These are phyloP conservation scores for Drosophila pandora DNA, from an alignment of 1,140 invertebrate genomes.

Conservation along the genomic window DNA sequence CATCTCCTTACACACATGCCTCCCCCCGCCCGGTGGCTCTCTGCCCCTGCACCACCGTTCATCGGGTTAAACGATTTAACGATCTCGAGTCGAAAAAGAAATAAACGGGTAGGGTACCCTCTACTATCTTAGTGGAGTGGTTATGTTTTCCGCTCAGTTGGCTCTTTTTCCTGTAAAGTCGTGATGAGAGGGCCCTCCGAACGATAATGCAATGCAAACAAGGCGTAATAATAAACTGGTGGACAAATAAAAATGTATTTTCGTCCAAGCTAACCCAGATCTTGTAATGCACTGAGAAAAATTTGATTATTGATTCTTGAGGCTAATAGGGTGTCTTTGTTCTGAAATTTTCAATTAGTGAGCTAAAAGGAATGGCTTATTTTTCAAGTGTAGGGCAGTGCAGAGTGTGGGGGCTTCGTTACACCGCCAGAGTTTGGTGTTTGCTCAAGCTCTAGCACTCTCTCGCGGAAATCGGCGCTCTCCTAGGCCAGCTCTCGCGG, in stretches of 20 bases:
- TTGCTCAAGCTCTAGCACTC: constrained; percentile 69
- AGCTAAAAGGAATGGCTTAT: neutral
- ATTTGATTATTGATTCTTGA: no score
- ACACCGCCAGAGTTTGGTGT: constrained; percentile 45
- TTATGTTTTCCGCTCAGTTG: constrained; percentile 4
- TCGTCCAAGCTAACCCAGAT: constrained; percentile 6
- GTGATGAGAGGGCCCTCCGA: neutral
- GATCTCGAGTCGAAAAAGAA: constrained; percentile 45
- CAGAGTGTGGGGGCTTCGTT: constrained; percentile 60
- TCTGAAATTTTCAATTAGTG: neutral
- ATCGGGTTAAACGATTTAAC: constrained; percentile 50
- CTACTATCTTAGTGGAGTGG: constrained; percentile 2
- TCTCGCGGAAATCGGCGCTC: constrained; percentile 24
- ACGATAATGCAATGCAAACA: constrained; percentile 23
- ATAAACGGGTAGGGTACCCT: constrained; percentile 35
- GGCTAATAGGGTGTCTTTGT: no score
- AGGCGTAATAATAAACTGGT: constrained; percentile 16
- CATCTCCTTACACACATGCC: neutral
- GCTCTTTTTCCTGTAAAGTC: neutral
- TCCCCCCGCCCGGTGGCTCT: no score
- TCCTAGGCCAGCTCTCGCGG: constrained; percentile 13
- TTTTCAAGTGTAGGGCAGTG: constrained; percentile 6
- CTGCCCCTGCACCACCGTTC: constrained; percentile 1
- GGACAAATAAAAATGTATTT: constrained; percentile 28
- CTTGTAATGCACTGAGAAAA: neutral